These are phyloP conservation scores for Mercenaria mercenaria DNA, from an alignment of 1,140 invertebrate species.

Conservation along the genomic window DNA sequence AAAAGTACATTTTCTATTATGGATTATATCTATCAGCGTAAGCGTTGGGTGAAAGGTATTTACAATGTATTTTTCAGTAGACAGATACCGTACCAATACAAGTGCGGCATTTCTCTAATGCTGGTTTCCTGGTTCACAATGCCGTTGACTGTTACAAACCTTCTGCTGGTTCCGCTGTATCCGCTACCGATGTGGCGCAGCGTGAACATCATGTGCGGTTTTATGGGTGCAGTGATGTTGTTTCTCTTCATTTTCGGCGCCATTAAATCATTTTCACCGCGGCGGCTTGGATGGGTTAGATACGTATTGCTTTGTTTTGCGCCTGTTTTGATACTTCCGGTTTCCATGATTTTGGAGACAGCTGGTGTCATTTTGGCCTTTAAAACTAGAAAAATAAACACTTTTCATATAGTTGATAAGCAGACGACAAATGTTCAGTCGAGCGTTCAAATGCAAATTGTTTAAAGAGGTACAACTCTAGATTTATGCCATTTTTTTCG, in stretches of 20 bases:
- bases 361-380: conserved; percentile 66
- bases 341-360: conserved; percentile 70
- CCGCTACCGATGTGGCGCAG: conserved; percentile 93
- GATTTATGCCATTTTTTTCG: no score
- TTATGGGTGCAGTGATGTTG: conserved; percentile 95
- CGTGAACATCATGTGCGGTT: conserved; percentile 94
- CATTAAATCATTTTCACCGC: conserved; percentile 96
- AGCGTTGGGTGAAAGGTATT: conserved; percentile 98
- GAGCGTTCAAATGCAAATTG: background rate
- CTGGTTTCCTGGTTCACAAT: conserved; percentile 98
- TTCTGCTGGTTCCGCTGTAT: conserved; percentile 93
- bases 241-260: conserved; percentile 99
- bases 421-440: conserved; percentile 26
- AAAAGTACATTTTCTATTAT: conserved; percentile 97
- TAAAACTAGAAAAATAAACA: conserved; percentile 49
- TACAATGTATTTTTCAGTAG: conserved; percentile 96
- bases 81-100: conserved; percentile 93
- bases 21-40: conserved; percentile 98
- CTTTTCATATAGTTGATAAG: conserved; percentile 71
- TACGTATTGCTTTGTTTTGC: conserved; percentile 90
- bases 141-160: conserved; percentile 96
- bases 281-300: conserved; percentile 92
- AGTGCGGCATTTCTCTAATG: conserved; percentile 94
- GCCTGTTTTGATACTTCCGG: conserved; percentile 67
- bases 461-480: background rate